A percentile compares a stretch with the other conserved stretches of the same genome.
Conservation (phyloP, 35 echinoderm and acorn worm genomes). For the Ophioderma brevispina region DNA sequence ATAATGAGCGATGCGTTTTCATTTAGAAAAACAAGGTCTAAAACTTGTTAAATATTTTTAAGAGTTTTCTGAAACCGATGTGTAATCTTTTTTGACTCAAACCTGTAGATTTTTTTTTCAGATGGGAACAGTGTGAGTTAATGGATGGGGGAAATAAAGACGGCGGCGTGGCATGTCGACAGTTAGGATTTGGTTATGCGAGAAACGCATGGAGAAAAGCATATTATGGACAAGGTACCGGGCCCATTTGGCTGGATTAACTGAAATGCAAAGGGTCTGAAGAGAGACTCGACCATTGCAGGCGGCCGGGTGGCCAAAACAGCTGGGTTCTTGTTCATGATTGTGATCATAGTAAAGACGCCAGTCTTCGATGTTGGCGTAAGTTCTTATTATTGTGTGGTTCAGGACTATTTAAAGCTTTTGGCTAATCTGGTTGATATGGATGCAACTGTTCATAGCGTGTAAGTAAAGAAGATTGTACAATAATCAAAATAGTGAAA, state of each 20-base stretch:
- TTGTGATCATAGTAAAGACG: constrained; percentile 44
- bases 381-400: too few relatives aligned
- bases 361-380: background rate
- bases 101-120: background rate
- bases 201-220: background rate
- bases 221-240: constrained; percentile 44
- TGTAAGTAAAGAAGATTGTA: too few relatives aligned
- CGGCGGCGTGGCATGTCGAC: constrained; percentile 5
- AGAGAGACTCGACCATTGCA: background rate
- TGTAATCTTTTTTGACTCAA: too few relatives aligned
- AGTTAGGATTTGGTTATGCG: background rate
- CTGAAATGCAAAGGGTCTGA: constrained; percentile 33
- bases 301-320: background rate
- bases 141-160: background rate
- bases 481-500: too few relatives aligned
- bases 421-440: too few relatives aligned
- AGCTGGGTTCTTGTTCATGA: constrained; percentile 34
- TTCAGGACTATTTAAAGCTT: too few relatives aligned
- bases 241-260: constrained; percentile 42
- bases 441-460: too few relatives aligned
- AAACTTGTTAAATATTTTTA: too few relatives aligned
- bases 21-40: too few relatives aligned
- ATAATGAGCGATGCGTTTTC: too few relatives aligned
- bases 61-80: too few relatives aligned
- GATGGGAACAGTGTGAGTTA: constrained; percentile 32